Conservation (phyloP, 1,140 invertebrate species). For the Archivesica marissinica region DNA sequence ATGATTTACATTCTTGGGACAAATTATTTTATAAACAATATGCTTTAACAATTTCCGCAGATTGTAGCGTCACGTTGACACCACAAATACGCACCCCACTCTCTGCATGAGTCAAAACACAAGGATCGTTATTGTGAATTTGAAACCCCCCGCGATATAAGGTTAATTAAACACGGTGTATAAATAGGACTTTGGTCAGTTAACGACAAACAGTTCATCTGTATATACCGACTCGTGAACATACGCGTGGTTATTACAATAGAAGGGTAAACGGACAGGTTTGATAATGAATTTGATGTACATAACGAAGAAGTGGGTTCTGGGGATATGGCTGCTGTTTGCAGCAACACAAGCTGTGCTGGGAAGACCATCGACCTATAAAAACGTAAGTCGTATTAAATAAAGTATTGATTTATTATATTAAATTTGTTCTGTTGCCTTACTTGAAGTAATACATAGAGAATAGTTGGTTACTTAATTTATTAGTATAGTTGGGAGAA, state of each 20-base stretch:
- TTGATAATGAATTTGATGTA: not conserved
- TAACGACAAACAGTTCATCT: not conserved
- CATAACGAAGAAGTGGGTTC: not conserved
- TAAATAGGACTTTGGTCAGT: slow-evolving; percentile 1
- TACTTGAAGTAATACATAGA: too few species aligned
- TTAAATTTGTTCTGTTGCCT: too few species aligned
- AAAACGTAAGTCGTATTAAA: not conserved
- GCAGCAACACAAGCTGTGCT: not conserved
- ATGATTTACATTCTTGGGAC: not conserved
- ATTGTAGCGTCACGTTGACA: not conserved
- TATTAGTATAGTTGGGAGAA: too few species aligned
- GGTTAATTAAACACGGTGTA: not conserved
- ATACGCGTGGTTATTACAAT: too few species aligned
- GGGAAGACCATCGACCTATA: not conserved
- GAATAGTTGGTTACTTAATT: too few species aligned
- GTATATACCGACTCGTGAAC: not conserved
- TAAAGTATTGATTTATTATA: not conserved
- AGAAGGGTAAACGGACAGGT: not conserved
- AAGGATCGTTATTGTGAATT: not conserved
- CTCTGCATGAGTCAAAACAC: not conserved
- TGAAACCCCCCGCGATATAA: not conserved
- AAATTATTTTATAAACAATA: not conserved
- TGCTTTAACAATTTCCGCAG: not conserved
- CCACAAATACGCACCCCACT: not conserved
- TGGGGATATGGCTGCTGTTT: not conserved